A percentile compares a stretch with the other conserved stretches of the same genome.
These are phyloP conservation scores for Daktulosphaira vitifoliae DNA, from an alignment of 1,140 invertebrate genomes.

Conservation along the genomic window DNA sequence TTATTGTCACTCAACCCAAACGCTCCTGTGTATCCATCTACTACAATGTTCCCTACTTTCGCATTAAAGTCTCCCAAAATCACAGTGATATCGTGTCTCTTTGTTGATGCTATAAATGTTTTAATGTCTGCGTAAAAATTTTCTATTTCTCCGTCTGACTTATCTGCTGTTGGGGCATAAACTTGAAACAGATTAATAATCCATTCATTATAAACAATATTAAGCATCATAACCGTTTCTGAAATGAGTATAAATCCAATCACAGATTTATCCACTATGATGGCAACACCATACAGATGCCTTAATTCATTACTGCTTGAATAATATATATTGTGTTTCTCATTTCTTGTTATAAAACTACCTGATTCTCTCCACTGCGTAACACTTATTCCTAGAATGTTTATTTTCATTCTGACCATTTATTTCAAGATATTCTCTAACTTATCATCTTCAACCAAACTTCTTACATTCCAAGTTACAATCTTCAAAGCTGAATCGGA, in stretches of 20 bases:
- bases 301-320: background rate
- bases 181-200: conserved; percentile 41
- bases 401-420: background rate
- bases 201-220: conserved; percentile 28
- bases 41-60: conserved; percentile 37
- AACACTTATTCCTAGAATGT: background rate
- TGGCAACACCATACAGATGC: conserved; percentile 1
- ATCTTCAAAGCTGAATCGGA: conserved; percentile 10
- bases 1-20: conserved; percentile 40
- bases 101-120: conserved; percentile 20
- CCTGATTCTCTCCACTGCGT: background rate
- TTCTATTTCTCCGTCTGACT: conserved; percentile 37
- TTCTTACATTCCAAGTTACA: too few species aligned
- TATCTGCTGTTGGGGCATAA: conserved; percentile 41
- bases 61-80: conserved; percentile 40
- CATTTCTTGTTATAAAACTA: background rate
- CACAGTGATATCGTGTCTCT: conserved; percentile 34
- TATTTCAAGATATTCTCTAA: background rate
- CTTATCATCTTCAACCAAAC: conserved; percentile 2
- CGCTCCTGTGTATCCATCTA: conserved; percentile 18
- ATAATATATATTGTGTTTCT: background rate
- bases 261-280: conserved; percentile 5
- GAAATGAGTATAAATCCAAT: conserved; percentile 14
- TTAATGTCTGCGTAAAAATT: conserved; percentile 37
- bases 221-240: conserved; percentile 34